These are phyloP conservation scores for Amphibalanus amphitrite DNA, from an alignment of 1,140 invertebrate species.

Conservation along the genomic window DNA sequence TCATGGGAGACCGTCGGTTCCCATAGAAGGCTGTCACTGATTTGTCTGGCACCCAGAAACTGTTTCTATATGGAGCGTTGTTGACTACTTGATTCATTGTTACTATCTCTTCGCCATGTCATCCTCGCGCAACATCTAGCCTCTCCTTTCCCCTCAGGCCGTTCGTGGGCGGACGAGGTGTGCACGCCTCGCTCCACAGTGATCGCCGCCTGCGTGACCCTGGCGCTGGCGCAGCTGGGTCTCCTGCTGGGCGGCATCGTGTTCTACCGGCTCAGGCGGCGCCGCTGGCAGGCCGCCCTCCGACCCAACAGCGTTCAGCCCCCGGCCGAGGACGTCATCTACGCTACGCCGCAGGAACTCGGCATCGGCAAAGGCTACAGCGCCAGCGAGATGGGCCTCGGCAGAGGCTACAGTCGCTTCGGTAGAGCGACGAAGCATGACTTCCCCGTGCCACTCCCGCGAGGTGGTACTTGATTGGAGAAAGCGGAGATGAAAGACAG, in stretches of 20 bases:
- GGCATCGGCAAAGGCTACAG: not conserved
- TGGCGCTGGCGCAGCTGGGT: not conserved
- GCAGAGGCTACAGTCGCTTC: not conserved
- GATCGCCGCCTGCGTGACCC: not conserved
- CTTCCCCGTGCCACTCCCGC: no score
- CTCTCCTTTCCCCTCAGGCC: not conserved
- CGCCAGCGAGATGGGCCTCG: not conserved
- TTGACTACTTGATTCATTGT: no score
- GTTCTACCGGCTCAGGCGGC: not conserved
- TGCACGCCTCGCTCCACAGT: not conserved
- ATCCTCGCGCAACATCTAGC: no score
- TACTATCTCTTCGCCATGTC: no score
- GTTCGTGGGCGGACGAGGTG: not conserved
- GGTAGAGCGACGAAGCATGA: no score
- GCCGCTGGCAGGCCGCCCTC: not conserved
- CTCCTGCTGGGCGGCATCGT: not conserved
- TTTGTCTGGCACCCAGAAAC: no score
- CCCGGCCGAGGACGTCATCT: not conserved
- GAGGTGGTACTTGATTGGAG: no score
- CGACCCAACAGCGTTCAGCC: not conserved
- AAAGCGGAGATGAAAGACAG: no score
- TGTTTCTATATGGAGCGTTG: no score
- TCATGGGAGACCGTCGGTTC: no score
- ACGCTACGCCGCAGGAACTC: not conserved
- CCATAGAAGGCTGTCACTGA: no score